These are phyloP conservation scores for Intellagama lesueurii DNA, from an alignment of 2,797 vertebrate species.

Conservation along the genomic window DNA sequence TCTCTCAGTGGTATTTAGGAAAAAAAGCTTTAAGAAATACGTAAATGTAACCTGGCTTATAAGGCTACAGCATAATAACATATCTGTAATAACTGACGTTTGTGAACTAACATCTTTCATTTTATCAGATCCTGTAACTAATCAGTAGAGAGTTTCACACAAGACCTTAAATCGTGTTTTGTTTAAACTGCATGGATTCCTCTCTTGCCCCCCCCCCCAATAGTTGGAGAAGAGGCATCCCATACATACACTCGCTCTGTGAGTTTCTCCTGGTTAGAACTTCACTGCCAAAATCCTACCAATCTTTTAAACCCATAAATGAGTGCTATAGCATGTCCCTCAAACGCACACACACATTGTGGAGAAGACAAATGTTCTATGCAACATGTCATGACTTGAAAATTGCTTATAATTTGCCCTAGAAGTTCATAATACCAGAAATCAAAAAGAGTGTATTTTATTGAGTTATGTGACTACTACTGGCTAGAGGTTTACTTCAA, in stretches of 20 bases:
- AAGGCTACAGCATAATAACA: background rate
- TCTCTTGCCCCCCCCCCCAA: no score
- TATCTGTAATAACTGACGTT: background rate
- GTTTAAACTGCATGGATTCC: background rate
- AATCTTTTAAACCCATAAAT: background rate
- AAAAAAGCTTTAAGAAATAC: background rate
- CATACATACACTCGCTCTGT: no score
- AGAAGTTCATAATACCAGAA: background rate
- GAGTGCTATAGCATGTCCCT: background rate
- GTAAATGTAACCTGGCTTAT: background rate
- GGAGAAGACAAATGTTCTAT: background rate
- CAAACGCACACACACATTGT: no score
- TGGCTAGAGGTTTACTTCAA: background rate
- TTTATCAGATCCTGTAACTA: background rate
- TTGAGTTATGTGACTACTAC: background rate
- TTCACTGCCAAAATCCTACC: background rate
- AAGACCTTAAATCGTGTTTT: background rate
- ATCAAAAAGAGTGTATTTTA: background rate
- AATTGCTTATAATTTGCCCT: background rate
- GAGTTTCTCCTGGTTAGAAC: no score
- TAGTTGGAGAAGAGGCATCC: no score
- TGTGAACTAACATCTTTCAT: background rate
- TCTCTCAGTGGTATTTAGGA: background rate
- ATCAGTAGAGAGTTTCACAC: background rate
- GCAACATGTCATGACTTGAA: constrained; percentile 1